Evolutionary conservation across 2,797 vertebrate genomes (phyloP).

Genomic region (Typhlichthys eigenmanni): DNA sequence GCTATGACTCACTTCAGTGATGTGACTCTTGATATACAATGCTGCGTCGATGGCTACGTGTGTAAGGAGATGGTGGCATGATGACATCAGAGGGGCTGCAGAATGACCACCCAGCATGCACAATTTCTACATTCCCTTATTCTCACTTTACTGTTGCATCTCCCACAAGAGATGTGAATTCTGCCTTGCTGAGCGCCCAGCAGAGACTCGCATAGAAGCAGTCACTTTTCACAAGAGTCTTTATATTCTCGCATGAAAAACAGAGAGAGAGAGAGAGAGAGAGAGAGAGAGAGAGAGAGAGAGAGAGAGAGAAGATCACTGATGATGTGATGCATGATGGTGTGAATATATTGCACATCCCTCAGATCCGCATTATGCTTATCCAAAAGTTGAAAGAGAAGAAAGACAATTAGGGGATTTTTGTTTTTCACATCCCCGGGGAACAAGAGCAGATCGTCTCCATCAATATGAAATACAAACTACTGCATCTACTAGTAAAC

Average conservation of each 20-base stretch:
- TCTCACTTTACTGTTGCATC: too few species aligned
- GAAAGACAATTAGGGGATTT: slow-evolving; percentile 30
- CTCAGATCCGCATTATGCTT: slow-evolving; percentile 44
- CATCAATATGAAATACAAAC: slow-evolving; percentile 23
- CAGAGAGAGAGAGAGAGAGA: slow-evolving; percentile 8
- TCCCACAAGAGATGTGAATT: too few species aligned
- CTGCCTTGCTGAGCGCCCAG: too few species aligned
- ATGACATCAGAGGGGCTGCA: slow-evolving; percentile 53
- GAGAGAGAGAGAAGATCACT: slow-evolving; percentile 33
- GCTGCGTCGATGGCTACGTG: neutral
- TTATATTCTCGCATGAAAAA: neutral
- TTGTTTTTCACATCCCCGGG: slow-evolving; percentile 16
- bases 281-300: slow-evolving; percentile 10
- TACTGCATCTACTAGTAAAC: neutral
- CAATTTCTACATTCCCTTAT: slow-evolving; percentile 16
- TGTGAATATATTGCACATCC: slow-evolving; percentile 64
- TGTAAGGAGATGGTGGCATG: slow-evolving; percentile 1
- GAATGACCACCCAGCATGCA: slow-evolving; percentile 27
- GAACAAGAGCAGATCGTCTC: neutral
- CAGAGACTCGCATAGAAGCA: too few species aligned
- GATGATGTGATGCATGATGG: slow-evolving; percentile 52
- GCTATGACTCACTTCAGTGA: slow-evolving; percentile 48
- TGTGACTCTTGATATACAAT: slow-evolving; percentile 20
- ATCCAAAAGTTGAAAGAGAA: slow-evolving; percentile 53
- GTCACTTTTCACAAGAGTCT: too few species aligned